Evolutionary conservation across 92 coral and sea anemone species (phyloP).

Genomic region (Galaxea fascicularis): DNA sequence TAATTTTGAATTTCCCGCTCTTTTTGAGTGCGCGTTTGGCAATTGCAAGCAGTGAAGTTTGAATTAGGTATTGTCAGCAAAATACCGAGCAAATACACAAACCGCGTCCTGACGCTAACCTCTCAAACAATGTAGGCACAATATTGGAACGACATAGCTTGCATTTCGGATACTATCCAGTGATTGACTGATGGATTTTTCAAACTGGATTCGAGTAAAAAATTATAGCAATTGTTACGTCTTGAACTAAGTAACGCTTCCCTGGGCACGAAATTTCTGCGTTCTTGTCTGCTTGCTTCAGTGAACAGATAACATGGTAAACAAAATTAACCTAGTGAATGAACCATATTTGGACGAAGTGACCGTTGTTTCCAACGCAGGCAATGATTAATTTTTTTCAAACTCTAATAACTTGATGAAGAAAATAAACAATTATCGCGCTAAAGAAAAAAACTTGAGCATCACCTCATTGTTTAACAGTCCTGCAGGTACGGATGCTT

Average conservation of each 20-base stretch:
- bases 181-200: neutral
- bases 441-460: neutral
- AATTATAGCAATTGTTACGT: too few species aligned
- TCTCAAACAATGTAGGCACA: constrained; percentile 16
- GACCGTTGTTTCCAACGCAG: too few species aligned
- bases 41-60: neutral
- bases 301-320: too few species aligned
- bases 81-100: neutral
- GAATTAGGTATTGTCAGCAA: neutral
- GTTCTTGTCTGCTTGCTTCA: too few species aligned
- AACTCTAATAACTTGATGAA: neutral
- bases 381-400: neutral
- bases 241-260: too few species aligned
- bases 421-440: too few species aligned
- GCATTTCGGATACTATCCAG: neutral
- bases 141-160: constrained; percentile 22
- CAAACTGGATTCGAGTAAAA: neutral
- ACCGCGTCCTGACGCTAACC: constrained; percentile 33
- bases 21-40: neutral
- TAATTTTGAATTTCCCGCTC: constrained; percentile 29
- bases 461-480: constrained; percentile 3
- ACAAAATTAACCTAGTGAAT: too few species aligned
- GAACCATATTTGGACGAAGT: too few species aligned
- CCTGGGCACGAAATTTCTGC: neutral
- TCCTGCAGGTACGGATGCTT: neutral